Evolutionary conservation across 2,888 invertebrate species (phyloP).

Genomic region (Eurytoma californica): DNA sequence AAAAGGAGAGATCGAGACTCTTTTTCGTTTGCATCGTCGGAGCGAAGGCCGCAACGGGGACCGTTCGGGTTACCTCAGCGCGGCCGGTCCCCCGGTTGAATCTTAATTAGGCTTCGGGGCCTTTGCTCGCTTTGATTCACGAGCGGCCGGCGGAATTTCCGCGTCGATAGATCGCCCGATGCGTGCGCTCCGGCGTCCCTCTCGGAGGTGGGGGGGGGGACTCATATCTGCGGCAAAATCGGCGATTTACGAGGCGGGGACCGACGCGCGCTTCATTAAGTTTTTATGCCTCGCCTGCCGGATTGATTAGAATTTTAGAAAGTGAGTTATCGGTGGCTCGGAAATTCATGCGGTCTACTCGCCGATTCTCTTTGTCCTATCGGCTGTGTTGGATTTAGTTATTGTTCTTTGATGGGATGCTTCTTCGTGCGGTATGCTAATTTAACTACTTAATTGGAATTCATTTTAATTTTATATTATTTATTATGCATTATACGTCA

Average conservation of each 20-base stretch:
- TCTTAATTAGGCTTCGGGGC: conserved; percentile 49
- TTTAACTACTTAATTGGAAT: too few species aligned
- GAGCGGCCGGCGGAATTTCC: conserved; percentile 30
- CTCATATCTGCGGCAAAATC: conserved; percentile 26
- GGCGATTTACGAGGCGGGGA: conserved; percentile 34
- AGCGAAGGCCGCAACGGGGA: conserved; percentile 3
- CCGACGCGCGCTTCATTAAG: conserved; percentile 19
- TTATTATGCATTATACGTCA: too few species aligned
- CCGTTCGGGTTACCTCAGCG: conserved; percentile 20
- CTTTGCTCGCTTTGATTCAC: conserved; percentile 31
- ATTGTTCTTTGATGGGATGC: too few species aligned
- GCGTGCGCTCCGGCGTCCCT: not conserved
- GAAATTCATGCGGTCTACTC: not conserved
- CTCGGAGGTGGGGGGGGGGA: not conserved
- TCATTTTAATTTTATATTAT: too few species aligned
- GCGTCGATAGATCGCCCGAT: conserved; percentile 34
- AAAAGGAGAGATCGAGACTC: not conserved
- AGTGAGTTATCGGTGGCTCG: conserved; percentile 6
- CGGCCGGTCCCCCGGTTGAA: conserved; percentile 10
- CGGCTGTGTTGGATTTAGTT: too few species aligned
- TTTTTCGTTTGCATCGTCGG: not conserved
- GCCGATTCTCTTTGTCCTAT: too few species aligned
- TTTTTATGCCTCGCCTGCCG: conserved; percentile 18
- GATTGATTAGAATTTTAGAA: conserved; percentile 29
- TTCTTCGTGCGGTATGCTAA: too few species aligned